These are phyloP conservation scores for Ditylenchus weischeri DNA, from an alignment of 2,888 invertebrate genomes.

Conservation along the genomic window DNA sequence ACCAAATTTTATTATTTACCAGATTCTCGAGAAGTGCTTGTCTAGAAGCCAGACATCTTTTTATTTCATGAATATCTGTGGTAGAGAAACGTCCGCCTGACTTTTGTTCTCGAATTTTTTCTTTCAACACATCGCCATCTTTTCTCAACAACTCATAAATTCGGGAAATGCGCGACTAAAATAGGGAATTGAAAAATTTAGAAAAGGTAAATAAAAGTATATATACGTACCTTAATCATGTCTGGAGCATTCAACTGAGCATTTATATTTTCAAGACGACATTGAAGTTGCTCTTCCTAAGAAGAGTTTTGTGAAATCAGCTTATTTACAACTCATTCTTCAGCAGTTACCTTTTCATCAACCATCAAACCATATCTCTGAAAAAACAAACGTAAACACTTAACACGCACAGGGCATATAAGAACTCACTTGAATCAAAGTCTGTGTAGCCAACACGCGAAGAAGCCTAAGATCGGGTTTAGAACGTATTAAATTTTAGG, in stretches of 20 bases:
- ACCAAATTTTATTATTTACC: not conserved
- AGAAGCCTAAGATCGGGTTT: conserved; percentile 10
- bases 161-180: conserved; percentile 11
- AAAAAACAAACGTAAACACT: too few relatives aligned
- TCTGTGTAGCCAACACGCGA: conserved; percentile 28
- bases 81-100: not conserved
- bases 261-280: conserved; percentile 22
- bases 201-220: too few relatives aligned
- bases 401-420: too few relatives aligned
- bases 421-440: conserved; percentile 16
- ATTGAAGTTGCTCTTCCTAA: conserved; percentile 21
- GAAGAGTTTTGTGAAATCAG: too few relatives aligned
- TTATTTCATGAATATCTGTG: conserved; percentile 20
- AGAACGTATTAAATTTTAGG: not conserved
- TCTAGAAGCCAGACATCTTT: conserved; percentile 24
- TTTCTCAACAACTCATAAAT: conserved; percentile 19
- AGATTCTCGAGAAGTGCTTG: conserved; percentile 25
- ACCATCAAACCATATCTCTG: conserved; percentile 24
- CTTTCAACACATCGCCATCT: conserved; percentile 21
- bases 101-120: conserved; percentile 10
- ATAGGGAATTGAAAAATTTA: not conserved
- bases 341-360: conserved; percentile 15
- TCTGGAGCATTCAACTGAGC: conserved; percentile 27
- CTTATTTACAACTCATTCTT: too few relatives aligned
- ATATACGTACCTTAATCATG: conserved; percentile 22